Conservation (phyloP, 2,113 vertebrate species). For the Sinocyclocheilus maitianheensis region DNA sequence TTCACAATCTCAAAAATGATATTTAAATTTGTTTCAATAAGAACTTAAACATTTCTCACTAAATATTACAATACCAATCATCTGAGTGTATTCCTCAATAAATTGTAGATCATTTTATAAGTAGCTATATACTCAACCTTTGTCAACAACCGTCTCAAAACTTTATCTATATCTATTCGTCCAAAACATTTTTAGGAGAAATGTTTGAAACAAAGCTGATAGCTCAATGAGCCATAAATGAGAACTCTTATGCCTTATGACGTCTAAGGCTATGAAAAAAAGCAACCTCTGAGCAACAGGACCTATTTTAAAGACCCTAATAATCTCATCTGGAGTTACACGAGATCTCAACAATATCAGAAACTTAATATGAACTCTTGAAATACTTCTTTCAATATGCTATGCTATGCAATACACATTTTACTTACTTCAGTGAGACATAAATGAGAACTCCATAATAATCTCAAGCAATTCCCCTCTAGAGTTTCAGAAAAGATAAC, state of each 20-base stretch:
- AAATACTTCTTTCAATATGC: not conserved
- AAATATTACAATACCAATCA: no score
- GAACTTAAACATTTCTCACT: no score
- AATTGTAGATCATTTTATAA: no score
- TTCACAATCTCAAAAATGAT: no score
- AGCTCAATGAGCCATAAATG: not conserved
- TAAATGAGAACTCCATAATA: no score
- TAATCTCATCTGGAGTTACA: not conserved
- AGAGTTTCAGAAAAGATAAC: not conserved
- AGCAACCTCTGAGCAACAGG: not conserved
- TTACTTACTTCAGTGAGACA: not conserved
- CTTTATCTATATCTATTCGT: not conserved
- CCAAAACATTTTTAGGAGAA: not conserved
- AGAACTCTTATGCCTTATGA: not conserved
- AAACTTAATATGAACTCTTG: no score
- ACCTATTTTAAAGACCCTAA: not conserved
- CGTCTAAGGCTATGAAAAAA: not conserved
- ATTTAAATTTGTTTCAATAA: no score
- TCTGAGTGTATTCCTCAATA: no score
- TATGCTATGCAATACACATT: not conserved
- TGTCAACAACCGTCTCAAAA: no score
- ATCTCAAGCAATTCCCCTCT: no score
- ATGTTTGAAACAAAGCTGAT: not conserved
- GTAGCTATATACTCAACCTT: no score
- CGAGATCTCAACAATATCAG: not conserved